These are phyloP conservation scores for Phyllostomus hastatus DNA, from an alignment of 2,113 vertebrate species.

Conservation along the genomic window DNA sequence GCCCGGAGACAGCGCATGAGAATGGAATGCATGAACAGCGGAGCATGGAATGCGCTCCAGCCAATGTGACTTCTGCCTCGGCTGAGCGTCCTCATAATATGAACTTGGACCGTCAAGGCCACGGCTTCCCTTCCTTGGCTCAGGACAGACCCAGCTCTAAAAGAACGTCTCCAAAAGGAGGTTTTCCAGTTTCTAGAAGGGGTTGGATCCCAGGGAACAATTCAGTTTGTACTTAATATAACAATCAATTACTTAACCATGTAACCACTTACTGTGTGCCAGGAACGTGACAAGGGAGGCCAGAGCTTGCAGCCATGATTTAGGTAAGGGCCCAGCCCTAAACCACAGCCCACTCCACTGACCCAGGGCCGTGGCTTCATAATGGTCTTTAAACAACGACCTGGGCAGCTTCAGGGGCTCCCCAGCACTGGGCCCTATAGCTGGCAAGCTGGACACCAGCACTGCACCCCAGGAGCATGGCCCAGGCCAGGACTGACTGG, in stretches of 20 bases:
- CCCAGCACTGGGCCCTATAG: neutral
- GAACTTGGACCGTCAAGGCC: rapidly evolving
- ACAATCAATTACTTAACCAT: neutral
- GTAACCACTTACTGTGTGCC: neutral
- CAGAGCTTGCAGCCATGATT: neutral
- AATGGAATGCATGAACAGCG: rapidly evolving
- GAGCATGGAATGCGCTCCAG: no score
- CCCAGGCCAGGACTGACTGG: neutral
- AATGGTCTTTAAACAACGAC: neutral
- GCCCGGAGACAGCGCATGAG: rapidly evolving
- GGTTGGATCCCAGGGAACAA: neutral
- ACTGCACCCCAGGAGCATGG: neutral
- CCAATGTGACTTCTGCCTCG: neutral
- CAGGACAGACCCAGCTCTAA: neutral
- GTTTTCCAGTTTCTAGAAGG: neutral
- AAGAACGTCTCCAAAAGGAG: neutral
- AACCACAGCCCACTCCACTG: neutral
- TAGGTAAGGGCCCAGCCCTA: neutral
- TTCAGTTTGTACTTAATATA: neutral
- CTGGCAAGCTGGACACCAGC: neutral
- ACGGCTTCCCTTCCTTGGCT: neutral
- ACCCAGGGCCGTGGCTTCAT: neutral
- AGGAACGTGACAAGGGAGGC: neutral
- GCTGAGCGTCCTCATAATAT: neutral
- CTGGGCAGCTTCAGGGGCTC: neutral